Percentiles rank a stretch among this genome's conserved stretches.
Conservation (phyloP, 1,140 invertebrate genomes). For the Brachionus calyciflorus region DNA sequence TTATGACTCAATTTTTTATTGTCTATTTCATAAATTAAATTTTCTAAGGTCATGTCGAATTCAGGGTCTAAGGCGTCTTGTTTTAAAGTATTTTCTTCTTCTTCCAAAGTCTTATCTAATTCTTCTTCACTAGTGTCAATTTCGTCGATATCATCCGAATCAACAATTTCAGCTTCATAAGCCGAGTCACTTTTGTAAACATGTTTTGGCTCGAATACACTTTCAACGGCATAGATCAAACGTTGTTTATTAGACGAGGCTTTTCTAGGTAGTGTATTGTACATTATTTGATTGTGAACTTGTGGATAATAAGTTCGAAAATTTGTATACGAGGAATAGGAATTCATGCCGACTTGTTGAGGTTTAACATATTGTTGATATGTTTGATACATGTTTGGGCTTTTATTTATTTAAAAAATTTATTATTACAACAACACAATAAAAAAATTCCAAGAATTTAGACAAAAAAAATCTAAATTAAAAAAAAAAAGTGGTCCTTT, state of each 20-base stretch:
- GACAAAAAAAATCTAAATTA: too few species aligned
- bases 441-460: too few species aligned
- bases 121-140: background rate
- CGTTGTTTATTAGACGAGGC: background rate
- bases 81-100: background rate
- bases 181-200: too few species aligned
- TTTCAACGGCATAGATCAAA: background rate
- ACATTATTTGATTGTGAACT: background rate
- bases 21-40: constrained; percentile 4
- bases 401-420: constrained; percentile 5
- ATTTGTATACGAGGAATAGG: background rate
- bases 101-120: background rate
- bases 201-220: background rate
- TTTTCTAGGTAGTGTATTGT: background rate
- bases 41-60: constrained; percentile 18
- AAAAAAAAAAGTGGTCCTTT: too few species aligned
- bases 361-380: background rate
- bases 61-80: background rate
- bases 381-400: background rate
- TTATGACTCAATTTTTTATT: constrained; percentile 13
- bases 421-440: too few species aligned
- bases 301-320: background rate
- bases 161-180: background rate
- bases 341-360: background rate
- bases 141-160: background rate